Evolutionary conservation across 2,888 invertebrate species (phyloP), one percentile per base, ranked within the genome.

Genomic region (Micoletzkya japonica): DNA sequence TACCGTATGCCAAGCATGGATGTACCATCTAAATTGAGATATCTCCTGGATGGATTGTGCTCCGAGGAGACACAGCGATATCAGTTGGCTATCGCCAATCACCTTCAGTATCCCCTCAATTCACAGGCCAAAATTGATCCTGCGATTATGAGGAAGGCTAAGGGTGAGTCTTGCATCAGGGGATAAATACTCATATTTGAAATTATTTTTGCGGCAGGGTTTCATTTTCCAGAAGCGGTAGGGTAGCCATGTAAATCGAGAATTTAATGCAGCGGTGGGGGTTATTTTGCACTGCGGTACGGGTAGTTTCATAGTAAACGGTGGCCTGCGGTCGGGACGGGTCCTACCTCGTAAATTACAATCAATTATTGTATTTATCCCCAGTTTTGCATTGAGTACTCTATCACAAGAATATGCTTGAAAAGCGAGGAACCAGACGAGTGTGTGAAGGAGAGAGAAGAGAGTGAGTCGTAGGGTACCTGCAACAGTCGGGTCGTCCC

Each of bases 31-130:
- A 56, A 7, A 2, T 70, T 17, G 50, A 74, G 74, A 14, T 93
- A 93, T 87, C 87, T 97, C 59, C 88, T 97, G 64, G 95, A 97
- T 87, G 91, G 91, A 76, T 92, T 95, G 76, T 90, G 92, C 86
- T 91, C 87, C 58, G 90, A 91, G 79, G 91, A 91, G 85, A 91
- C 92, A 26, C 68, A 70, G 10, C 63, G 77, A 7, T 73, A 76
- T 59, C 73, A 74, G 61, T 32, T 58, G 20, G 81, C 70, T 4
- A 74, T 81, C 59, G 60, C 60, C 10, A 37, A 30, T 2, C 54
- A 70, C 52, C 10, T 77, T 28, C 72, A 69, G 10, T 56, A 60
- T 10, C 28, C 70, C 14, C 71, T 60, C 36, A 56, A 67, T 4
- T 32, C 52, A 20, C 44, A 14, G 7, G 24, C 30, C 10, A 70